These are phyloP conservation scores for Peucedramus taeniatus DNA, from an alignment of 2,113 vertebrate genomes.

Conservation along the genomic window DNA sequence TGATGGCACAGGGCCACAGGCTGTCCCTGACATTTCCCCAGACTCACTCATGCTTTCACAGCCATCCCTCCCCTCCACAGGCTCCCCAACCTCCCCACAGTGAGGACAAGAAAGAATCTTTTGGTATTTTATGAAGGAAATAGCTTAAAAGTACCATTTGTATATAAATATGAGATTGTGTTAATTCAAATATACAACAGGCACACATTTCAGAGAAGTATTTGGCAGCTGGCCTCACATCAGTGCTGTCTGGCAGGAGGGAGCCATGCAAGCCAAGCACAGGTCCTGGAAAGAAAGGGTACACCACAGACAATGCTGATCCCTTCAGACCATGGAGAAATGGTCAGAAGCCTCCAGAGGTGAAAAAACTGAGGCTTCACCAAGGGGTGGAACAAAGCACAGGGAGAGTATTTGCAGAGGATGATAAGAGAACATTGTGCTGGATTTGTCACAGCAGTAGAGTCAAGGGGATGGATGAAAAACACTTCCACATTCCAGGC, in stretches of 20 bases:
- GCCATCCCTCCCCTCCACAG: not conserved
- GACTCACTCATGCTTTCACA: not conserved
- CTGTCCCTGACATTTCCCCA: not conserved
- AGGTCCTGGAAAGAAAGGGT: not conserved
- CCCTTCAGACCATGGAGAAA: not conserved
- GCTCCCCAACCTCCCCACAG: not conserved
- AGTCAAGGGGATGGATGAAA: not conserved
- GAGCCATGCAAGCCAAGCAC: not conserved
- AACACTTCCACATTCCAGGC: fast-evolving
- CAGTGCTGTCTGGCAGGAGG: not conserved
- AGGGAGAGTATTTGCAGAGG: not conserved
- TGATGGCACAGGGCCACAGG: not conserved
- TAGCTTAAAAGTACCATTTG: not conserved
- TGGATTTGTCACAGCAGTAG: not conserved
- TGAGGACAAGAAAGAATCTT: not conserved
- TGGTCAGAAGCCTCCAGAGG: not conserved
- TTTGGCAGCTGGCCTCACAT: not conserved
- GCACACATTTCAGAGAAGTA: not conserved
- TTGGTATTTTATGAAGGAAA: not conserved
- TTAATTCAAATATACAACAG: not conserved
- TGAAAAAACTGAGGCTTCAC: not conserved
- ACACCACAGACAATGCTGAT: not conserved
- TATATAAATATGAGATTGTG: not conserved
- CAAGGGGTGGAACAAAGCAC: not conserved
- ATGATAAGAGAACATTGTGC: not conserved